Base-by-base conservation (phyloP, 1,140 invertebrate genomes). In the Prorops nasuta region DNA sequence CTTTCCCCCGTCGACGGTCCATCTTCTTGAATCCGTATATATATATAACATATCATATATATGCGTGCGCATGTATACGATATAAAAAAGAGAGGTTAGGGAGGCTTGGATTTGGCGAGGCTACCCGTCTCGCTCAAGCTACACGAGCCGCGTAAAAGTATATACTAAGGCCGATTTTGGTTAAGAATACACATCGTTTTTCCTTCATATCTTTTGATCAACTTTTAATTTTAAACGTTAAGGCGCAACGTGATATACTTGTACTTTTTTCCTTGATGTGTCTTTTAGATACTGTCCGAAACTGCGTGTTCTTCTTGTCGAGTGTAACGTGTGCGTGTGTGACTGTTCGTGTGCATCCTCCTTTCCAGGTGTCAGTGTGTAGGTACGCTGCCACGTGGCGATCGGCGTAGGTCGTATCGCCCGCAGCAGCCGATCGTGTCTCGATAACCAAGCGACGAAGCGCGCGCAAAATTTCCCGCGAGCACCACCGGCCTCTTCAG, bases 221-320 rank as follows among this genome's bases (percentile, higher is more conserved):
- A 70, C 64, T 71, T 72, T 73, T 73, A 66, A 67, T 71, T 72
- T 72, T 72, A 72, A 28, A 72, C 71, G 67, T 74, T 62, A 74
- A 74, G 71, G 71, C 71, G 71, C 71, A 74, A 74, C 70, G 71
- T 74, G 71, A 74, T 62, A 74, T 72, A 74, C 69, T 74, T 74
- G 70, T 74, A 72, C 70, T 74, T 70, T 74, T 72, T 72, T 72
- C 70, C 70, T 71, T 72, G 67, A 72, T 74, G 70, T 72, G 70
- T 72, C 68, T 67, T 72, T 72, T 71, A 60, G 71, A 72, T 71
- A 69, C 64, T 63, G 69, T 67, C 68, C 70, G 69, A 72, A 72
- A 71, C 63, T 71, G 63, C 62, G 58, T 69, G 54, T 63, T 58
- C 36, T 28, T 38, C 51, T 58, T 68, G 49, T 24, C 35, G n/a